A percentile compares a stretch with the other conserved stretches of the same genome.
These are phyloP conservation scores for Heliornis fulica DNA, from an alignment of 2,113 vertebrate species.

Conservation along the genomic window DNA sequence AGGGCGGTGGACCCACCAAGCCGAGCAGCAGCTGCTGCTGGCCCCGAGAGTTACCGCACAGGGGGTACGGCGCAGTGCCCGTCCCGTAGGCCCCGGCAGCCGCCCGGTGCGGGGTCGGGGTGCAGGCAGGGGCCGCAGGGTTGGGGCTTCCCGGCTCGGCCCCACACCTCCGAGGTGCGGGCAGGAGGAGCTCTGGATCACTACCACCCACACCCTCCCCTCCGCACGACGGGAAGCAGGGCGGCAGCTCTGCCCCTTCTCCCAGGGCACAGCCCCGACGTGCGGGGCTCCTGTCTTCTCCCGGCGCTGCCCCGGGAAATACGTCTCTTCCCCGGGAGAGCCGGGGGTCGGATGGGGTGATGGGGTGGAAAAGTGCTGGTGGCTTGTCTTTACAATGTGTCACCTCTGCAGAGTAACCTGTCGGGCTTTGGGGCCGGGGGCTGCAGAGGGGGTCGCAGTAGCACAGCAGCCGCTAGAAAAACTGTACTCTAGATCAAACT, in stretches of 20 bases:
- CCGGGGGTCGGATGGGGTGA: too few relatives aligned
- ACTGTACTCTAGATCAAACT: background rate
- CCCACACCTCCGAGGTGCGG: accelerated
- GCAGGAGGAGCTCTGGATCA: background rate
- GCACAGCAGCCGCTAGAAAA: background rate
- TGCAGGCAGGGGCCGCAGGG: background rate
- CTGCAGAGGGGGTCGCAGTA: accelerated
- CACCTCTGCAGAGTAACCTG: background rate
- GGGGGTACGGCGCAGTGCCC: accelerated
- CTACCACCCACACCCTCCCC: too few relatives aligned
- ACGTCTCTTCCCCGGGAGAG: too few relatives aligned
- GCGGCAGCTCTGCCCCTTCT: background rate
- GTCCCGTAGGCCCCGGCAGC: background rate
- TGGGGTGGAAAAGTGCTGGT: background rate
- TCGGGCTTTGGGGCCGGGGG: background rate
- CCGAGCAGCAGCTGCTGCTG: background rate
- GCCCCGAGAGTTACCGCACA: too few relatives aligned
- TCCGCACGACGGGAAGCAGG: accelerated
- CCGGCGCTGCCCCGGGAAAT: background rate
- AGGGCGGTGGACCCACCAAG: background rate
- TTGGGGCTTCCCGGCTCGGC: background rate
- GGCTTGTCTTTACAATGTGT: background rate
- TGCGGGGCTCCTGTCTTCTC: background rate
- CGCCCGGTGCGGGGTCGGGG: accelerated
- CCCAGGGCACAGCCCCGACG: background rate